Percentiles rank a stretch among this genome's conserved stretches.
Evolutionary conservation across 2,113 vertebrate genomes (phyloP).

Genomic region (Amphilophus citrinellus): DNA sequence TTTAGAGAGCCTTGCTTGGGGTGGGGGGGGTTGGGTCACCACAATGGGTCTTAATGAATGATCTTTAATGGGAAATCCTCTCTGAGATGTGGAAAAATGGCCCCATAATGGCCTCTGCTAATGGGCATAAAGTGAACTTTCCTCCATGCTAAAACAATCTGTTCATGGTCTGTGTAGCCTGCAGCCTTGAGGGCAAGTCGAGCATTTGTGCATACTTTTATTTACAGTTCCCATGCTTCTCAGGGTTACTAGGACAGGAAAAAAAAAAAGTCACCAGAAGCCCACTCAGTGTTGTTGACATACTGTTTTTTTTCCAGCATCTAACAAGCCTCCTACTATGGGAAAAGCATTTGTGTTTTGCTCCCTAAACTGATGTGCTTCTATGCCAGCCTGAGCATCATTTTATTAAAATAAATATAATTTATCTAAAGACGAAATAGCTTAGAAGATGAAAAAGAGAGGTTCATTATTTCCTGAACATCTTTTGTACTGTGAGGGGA

Average conservation of each 20-base stretch:
- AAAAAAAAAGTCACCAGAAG: constrained; percentile 52
- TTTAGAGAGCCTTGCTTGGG: background rate
- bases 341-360: constrained; percentile 36
- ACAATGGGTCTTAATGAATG: constrained; percentile 43
- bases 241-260: constrained; percentile 41
- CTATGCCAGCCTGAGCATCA: background rate
- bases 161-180: constrained; percentile 37
- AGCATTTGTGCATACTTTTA: constrained; percentile 72
- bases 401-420: background rate
- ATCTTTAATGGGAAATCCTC: constrained; percentile 59
- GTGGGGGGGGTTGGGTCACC: too few relatives aligned
- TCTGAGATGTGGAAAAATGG: constrained; percentile 53
- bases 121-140: constrained; percentile 63
- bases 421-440: background rate
- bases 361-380: background rate
- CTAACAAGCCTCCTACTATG: constrained; percentile 47
- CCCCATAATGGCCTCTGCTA: constrained; percentile 58
- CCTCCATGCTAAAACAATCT: constrained; percentile 65
- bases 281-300: constrained; percentile 69
- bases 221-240: constrained; percentile 83
- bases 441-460: background rate
- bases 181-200: constrained; percentile 49
- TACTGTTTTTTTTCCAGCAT: constrained; percentile 48
- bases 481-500: background rate
- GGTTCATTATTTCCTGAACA: background rate